Percentiles rank a stretch among this genome's conserved stretches.
Conservation (phyloP, 2,797 vertebrate species). For the Cynodonichthys magdalenae region DNA sequence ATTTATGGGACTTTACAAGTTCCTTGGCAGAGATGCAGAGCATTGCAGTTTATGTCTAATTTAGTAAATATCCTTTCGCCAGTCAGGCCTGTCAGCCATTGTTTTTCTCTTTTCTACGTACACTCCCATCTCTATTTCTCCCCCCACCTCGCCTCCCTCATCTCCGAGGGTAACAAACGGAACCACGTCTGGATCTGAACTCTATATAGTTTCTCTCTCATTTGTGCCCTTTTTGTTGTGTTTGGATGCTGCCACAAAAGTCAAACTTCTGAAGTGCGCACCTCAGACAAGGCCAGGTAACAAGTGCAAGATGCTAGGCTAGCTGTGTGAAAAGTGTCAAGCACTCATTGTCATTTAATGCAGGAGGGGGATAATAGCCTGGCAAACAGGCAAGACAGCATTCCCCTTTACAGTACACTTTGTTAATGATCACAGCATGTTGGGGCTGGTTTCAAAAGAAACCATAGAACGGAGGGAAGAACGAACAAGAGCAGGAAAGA, state of each 20-base stretch:
- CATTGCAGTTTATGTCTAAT: conserved; percentile 84
- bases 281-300: conserved; percentile 60
- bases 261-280: conserved; percentile 56
- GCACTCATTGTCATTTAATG: conserved; percentile 71
- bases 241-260: conserved; percentile 40
- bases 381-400: conserved; percentile 54
- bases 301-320: conserved; percentile 39
- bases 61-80: conserved; percentile 83
- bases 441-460: conserved; percentile 41
- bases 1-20: conserved; percentile 83
- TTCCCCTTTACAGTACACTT: conserved; percentile 66
- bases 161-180: conserved; percentile 61
- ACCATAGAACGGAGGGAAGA: conserved; percentile 50
- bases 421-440: conserved; percentile 65
- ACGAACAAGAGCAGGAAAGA: conserved; percentile 70
- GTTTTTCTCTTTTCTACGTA: conserved; percentile 60
- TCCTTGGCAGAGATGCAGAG: conserved; percentile 79
- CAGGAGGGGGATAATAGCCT: conserved; percentile 59
- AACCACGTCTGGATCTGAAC: conserved; percentile 33
- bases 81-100: conserved; percentile 81
- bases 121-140: conserved; percentile 23
- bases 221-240: conserved; percentile 53
- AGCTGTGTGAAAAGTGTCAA: conserved; percentile 57
- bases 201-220: conserved; percentile 56
- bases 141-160: conserved; percentile 26